phyloP scores from a whole-genome alignment of 1,140 invertebrate species.

The Apocrypta bakeri region DNA sequence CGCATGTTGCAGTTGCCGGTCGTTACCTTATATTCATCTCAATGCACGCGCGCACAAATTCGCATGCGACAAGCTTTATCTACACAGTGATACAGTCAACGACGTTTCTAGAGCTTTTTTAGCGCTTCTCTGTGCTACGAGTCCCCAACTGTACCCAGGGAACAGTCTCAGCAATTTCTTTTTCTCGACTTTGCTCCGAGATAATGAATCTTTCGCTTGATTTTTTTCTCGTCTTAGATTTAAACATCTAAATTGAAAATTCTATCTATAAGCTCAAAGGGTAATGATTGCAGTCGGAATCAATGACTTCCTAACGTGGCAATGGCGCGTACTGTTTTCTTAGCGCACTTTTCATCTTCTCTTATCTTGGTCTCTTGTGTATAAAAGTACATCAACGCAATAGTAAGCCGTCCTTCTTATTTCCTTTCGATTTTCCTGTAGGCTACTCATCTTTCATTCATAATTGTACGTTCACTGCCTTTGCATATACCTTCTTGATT shows the following conservation, averaged over 20 bases:
- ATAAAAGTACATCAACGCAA: too few relatives aligned
- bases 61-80: slow-evolving; percentile 38
- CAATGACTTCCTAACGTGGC: slow-evolving; percentile 1
- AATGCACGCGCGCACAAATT: slow-evolving; percentile 61
- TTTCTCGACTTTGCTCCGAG: too few relatives aligned
- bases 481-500: slow-evolving; percentile 53
- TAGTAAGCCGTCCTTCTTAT: too few relatives aligned
- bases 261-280: neutral
- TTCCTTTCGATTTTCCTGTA: slow-evolving; percentile 7
- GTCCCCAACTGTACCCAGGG: too few relatives aligned
- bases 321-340: neutral
- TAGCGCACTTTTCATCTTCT: neutral
- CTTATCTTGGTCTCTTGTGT: too few relatives aligned
- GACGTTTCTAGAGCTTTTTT: neutral
- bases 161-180: too few relatives aligned
- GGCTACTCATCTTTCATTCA: slow-evolving; percentile 50
- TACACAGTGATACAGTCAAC: slow-evolving; percentile 38
- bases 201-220: slow-evolving; percentile 29
- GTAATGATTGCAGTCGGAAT: neutral
- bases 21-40: slow-evolving; percentile 62
- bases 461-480: slow-evolving; percentile 53
- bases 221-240: slow-evolving; percentile 57
- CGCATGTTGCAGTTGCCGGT: slow-evolving; percentile 47
- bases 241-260: too few relatives aligned
- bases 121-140: too few relatives aligned